Percentiles rank a stretch among this genome's conserved stretches.
phyloP scores from a whole-genome alignment of 92 coral and sea anemone species.

The Scolanthus callimorphus region DNA sequence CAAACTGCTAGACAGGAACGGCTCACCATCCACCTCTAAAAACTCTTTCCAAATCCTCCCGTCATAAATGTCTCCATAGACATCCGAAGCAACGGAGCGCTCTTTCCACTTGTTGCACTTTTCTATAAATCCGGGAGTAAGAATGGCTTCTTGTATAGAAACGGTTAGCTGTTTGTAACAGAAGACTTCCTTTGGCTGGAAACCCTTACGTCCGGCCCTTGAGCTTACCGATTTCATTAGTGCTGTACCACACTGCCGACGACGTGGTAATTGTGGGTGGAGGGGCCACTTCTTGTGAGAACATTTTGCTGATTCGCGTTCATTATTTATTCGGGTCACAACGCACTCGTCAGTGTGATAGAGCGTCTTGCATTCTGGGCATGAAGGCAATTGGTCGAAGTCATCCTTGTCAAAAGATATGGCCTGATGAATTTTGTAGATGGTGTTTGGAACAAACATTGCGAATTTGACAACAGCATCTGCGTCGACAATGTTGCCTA shows the following conservation, averaged over 20 bases:
- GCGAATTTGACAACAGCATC: slow-evolving; percentile 5
- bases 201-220: slow-evolving; percentile 2
- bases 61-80: no score
- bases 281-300: slow-evolving; percentile 4
- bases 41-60: slow-evolving; percentile 33
- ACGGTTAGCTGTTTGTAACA: slow-evolving; percentile 3
- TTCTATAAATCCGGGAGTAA: slow-evolving; percentile 3
- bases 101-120: slow-evolving; percentile 29
- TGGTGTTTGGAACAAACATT: neutral
- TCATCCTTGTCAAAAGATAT: slow-evolving; percentile 2
- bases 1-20: neutral
- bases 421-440: neutral
- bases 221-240: slow-evolving; percentile 15
- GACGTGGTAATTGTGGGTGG: slow-evolving; percentile 3
- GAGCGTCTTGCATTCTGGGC: slow-evolving; percentile 7
- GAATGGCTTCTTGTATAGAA: slow-evolving; percentile 5
- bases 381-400: slow-evolving; percentile 7
- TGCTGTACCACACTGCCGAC: slow-evolving; percentile 15
- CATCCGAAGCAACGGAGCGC: neutral
- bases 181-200: slow-evolving; percentile 9
- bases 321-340: neutral
- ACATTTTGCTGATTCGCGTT: neutral
- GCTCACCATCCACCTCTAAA: slow-evolving; percentile 13
- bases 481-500: neutral
- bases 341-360: slow-evolving; percentile 9